Conservation (phyloP, 2,797 vertebrate species). For the Columba guinea region DNA sequence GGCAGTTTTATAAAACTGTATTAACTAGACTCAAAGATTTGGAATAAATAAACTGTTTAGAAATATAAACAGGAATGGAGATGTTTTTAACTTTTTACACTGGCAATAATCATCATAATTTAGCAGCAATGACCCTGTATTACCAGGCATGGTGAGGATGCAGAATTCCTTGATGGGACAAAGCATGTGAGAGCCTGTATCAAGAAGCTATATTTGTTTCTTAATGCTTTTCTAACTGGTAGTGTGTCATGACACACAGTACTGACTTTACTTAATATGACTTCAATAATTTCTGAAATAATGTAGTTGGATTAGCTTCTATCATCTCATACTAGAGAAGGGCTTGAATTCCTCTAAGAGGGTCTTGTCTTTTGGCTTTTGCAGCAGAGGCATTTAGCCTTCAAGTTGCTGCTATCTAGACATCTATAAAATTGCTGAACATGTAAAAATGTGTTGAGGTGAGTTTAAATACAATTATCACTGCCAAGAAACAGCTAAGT, state of each 20-base stretch:
- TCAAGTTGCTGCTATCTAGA: background rate
- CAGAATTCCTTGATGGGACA: background rate
- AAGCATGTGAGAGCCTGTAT: background rate
- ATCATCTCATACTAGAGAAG: background rate
- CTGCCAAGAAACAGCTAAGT: background rate
- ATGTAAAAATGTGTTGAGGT: background rate
- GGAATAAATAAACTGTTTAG: background rate
- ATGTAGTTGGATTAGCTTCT: background rate
- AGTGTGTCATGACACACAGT: background rate
- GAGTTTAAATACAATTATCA: background rate
- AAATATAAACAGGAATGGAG: background rate
- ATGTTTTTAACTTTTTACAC: background rate
- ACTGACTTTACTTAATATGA: background rate
- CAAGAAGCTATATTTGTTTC: background rate
- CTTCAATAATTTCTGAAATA: background rate
- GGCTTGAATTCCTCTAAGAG: background rate
- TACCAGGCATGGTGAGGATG: background rate
- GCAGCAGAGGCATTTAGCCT: background rate
- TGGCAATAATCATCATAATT: background rate
- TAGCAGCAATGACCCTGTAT: background rate
- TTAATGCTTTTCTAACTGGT: background rate
- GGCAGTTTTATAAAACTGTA: background rate
- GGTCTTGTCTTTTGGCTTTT: background rate
- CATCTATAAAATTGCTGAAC: background rate
- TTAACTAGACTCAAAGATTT: background rate